Conservation (phyloP, 2,113 vertebrate genomes). For the Prietella phreatophila region DNA sequence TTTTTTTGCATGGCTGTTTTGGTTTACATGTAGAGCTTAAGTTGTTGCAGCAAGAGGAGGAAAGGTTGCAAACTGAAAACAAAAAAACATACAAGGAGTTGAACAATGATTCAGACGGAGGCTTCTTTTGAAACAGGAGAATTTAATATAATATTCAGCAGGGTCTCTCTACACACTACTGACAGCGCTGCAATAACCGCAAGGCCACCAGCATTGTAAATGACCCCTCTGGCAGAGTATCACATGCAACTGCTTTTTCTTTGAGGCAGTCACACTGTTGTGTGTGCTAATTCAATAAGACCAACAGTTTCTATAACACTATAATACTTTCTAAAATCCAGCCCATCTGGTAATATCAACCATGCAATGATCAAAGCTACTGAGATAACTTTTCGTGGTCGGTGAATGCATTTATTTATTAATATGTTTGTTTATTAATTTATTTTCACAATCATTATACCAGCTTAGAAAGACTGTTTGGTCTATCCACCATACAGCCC, state of each 20-base stretch:
- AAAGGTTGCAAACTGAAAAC: neutral
- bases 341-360: neutral
- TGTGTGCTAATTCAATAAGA: neutral
- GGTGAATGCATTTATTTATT: neutral
- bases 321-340: neutral
- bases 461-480: neutral
- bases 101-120: neutral
- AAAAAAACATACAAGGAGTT: neutral
- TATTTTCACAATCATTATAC: neutral
- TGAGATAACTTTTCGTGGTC: neutral
- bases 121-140: neutral
- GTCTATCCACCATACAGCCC: neutral
- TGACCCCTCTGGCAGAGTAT: neutral
- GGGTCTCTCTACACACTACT: neutral
- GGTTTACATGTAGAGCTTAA: conserved; percentile 3
- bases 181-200: neutral
- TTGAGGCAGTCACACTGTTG: neutral
- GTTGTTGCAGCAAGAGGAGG: neutral
- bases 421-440: neutral
- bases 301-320: neutral
- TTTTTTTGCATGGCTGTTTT: neutral
- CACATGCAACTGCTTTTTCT: neutral
- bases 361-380: neutral
- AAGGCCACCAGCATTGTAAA: neutral
- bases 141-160: neutral